Percentiles rank a stretch among this genome's conserved stretches.
phyloP scores from a whole-genome alignment of 1,140 invertebrate genomes.

The Antheraea mylitta region DNA sequence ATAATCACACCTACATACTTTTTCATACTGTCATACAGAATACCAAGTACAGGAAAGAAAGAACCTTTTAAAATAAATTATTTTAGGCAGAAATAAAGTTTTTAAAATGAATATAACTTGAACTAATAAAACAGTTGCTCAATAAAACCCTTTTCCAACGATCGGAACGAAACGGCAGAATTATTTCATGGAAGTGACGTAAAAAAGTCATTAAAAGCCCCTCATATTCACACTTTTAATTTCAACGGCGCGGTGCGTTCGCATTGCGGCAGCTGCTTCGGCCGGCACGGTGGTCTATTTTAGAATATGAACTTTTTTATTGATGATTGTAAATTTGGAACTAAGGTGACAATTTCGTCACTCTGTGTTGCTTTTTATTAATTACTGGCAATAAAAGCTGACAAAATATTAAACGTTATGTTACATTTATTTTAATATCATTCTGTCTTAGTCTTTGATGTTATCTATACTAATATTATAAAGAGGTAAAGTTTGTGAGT shows the following conservation, averaged over 20 bases:
- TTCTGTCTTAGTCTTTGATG: too few relatives aligned
- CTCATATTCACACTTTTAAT: conserved; percentile 39
- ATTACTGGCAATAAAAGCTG: not conserved
- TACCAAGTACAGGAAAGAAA: too few relatives aligned
- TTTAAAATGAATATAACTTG: not conserved
- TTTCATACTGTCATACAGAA: too few relatives aligned
- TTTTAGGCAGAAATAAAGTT: not conserved
- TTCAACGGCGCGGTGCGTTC: conserved; percentile 14
- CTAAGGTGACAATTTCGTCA: too few relatives aligned
- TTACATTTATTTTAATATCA: too few relatives aligned
- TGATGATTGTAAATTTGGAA: conserved; percentile 5
- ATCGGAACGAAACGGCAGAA: conserved; percentile 34
- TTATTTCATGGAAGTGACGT: conserved; percentile 39
- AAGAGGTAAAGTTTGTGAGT: too few relatives aligned
- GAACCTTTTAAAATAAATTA: too few relatives aligned
- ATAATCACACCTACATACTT: too few relatives aligned
- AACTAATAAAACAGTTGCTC: conserved; percentile 26
- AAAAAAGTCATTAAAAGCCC: conserved; percentile 40
- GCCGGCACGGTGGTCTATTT: conserved; percentile 20
- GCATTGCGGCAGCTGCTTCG: not conserved
- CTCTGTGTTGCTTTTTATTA: too few relatives aligned
- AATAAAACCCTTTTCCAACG: conserved; percentile 35
- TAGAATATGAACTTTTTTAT: conserved; percentile 15
- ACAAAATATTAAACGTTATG: too few relatives aligned
- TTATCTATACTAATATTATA: too few relatives aligned